phyloP scores from a whole-genome alignment of 1,140 invertebrate genomes.

The Drusus annulatus region DNA sequence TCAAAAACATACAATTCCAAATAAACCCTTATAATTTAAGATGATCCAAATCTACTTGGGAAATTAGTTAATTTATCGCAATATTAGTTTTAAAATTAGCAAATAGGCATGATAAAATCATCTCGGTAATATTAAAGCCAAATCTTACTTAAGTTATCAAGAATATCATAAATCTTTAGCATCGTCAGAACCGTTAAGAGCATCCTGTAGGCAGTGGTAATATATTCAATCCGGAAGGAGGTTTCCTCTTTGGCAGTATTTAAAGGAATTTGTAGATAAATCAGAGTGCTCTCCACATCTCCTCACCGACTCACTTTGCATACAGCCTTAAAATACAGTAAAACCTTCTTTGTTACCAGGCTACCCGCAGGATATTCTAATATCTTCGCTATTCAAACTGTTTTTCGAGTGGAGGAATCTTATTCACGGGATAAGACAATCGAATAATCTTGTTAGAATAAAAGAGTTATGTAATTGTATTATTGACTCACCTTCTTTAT shows the following conservation, averaged over 20 bases:
- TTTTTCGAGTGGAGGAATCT: too few species aligned
- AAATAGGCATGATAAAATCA: neutral
- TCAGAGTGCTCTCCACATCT: constrained; percentile 49
- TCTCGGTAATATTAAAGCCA: neutral
- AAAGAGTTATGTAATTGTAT: too few species aligned
- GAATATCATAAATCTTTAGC: neutral
- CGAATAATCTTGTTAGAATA: too few species aligned
- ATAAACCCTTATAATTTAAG: too few species aligned
- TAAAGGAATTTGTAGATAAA: constrained; percentile 60
- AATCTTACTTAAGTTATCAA: neutral
- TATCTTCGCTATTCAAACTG: too few species aligned
- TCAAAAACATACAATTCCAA: too few species aligned
- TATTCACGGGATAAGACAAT: too few species aligned
- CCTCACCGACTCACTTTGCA: constrained; percentile 6
- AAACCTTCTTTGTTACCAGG: neutral
- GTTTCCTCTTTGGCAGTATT: constrained; percentile 57
- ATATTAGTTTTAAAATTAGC: too few species aligned
- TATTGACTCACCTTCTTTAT: too few species aligned
- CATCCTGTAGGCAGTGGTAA: constrained; percentile 36
- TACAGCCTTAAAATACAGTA: constrained; percentile 12
- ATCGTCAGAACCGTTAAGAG: neutral
- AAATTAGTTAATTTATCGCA: too few species aligned
- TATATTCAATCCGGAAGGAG: constrained; percentile 56
- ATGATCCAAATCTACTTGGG: too few species aligned
- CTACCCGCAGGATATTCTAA: too few species aligned